A percentile compares a stretch with the other conserved stretches of the same genome.
Evolutionary conservation across 2,113 vertebrate genomes (phyloP).

Genomic region (Sitta europaea): DNA sequence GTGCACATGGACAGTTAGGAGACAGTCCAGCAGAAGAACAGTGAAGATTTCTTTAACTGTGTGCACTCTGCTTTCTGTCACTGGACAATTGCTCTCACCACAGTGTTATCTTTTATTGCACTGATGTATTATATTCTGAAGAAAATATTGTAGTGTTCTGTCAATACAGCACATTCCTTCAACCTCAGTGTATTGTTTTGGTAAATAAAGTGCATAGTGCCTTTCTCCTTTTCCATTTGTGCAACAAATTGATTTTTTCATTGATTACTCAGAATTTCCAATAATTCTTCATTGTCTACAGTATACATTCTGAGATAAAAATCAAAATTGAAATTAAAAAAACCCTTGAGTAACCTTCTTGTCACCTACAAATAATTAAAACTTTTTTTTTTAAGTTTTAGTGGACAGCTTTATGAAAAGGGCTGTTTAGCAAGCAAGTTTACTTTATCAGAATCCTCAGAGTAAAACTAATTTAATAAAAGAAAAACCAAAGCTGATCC

Average conservation of each 20-base stretch:
- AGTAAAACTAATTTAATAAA: conserved; percentile 41
- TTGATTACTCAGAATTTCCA: not conserved
- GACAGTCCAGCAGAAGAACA: not conserved
- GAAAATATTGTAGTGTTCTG: not conserved
- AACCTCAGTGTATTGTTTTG: not conserved
- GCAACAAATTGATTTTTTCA: not conserved
- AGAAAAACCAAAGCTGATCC: not conserved
- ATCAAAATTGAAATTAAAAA: not conserved
- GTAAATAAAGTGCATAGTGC: not conserved
- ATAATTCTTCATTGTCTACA: not conserved
- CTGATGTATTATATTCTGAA: not conserved
- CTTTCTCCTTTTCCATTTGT: not conserved
- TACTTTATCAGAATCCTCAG: not conserved
- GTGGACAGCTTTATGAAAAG: not conserved
- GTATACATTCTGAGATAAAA: not conserved
- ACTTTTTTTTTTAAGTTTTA: not conserved
- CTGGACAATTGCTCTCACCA: not conserved
- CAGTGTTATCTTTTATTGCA: not conserved
- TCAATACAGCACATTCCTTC: not conserved
- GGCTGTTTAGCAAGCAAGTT: not conserved
- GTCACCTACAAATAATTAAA: conserved; percentile 11
- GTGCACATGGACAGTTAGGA: not conserved
- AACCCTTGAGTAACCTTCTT: not conserved
- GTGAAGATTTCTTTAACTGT: not conserved
- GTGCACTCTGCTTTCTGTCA: not conserved